These are phyloP conservation scores for Torymus aiolomorphi DNA, from an alignment of 2,888 invertebrate genomes.

Conservation along the genomic window DNA sequence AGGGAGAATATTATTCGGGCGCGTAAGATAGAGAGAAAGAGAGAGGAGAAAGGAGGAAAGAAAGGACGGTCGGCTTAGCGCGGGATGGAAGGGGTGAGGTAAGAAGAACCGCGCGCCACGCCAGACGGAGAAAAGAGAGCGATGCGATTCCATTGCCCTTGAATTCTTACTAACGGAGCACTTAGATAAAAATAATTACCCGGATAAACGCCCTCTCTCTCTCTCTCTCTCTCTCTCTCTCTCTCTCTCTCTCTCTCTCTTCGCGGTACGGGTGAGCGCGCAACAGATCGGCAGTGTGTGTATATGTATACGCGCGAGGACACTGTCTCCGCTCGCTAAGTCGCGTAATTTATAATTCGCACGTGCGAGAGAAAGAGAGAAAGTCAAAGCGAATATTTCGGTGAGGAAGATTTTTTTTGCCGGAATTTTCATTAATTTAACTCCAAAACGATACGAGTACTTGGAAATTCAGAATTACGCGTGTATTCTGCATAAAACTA, in stretches of 20 bases:
- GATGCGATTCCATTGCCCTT: slow-evolving; percentile 70
- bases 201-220: slow-evolving; percentile 63
- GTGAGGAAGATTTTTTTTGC: no score
- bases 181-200: slow-evolving; percentile 74
- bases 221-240: slow-evolving; percentile 52
- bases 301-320: no score
- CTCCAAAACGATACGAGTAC: no score
- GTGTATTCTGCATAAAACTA: slow-evolving; percentile 6
- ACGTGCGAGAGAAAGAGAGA: no score
- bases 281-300: no score
- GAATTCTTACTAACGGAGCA: slow-evolving; percentile 68
- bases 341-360: no score
- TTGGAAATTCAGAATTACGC: background rate
- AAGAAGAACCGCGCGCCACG: background rate
- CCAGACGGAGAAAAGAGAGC: slow-evolving; percentile 40
- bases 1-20: slow-evolving; percentile 29
- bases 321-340: no score
- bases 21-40: slow-evolving; percentile 15
- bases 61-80: slow-evolving; percentile 1
- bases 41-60: slow-evolving; percentile 52
- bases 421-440: no score
- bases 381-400: no score
- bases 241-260: slow-evolving; percentile 43
- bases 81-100: slow-evolving; percentile 18
- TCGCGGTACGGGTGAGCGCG: background rate